A percentile compares a stretch with the other conserved stretches of the same genome.
These are phyloP conservation scores for Ailurus styani DNA, from an alignment of 2,113 vertebrate genomes.

Conservation along the genomic window DNA sequence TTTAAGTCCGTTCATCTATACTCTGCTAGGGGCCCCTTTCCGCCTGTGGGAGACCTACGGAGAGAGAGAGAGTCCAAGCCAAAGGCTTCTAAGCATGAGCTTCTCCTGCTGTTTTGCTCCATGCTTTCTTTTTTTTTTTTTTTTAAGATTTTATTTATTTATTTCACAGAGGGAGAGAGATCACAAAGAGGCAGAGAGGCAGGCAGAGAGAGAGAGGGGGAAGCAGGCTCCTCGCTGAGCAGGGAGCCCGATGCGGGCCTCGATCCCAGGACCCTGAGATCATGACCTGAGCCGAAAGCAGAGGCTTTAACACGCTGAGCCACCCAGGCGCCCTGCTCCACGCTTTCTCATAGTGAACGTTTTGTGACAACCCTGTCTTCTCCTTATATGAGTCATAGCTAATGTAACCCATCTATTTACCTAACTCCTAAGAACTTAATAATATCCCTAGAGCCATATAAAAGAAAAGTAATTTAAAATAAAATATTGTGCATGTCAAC, in stretches of 20 bases:
- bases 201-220: too few species aligned
- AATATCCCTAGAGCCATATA: background rate
- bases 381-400: background rate
- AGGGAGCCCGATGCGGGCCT: too few species aligned
- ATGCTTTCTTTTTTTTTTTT: background rate
- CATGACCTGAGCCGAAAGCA: too few species aligned
- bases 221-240: too few species aligned
- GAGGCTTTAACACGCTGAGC: too few species aligned
- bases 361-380: background rate
- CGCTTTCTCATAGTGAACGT: background rate
- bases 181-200: too few species aligned
- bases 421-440: background rate
- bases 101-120: background rate
- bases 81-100: background rate
- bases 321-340: too few species aligned
- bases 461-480: constrained; percentile 17
- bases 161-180: too few species aligned
- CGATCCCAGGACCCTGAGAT: too few species aligned
- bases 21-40: background rate
- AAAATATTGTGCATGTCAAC: background rate
- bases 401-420: background rate
- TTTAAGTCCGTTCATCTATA: background rate
- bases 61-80: too few species aligned
- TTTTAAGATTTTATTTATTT: too few species aligned
- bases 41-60: background rate